Evolutionary conservation across 2,888 invertebrate genomes (phyloP).

Genomic region (Lasioglossum villosulum): DNA sequence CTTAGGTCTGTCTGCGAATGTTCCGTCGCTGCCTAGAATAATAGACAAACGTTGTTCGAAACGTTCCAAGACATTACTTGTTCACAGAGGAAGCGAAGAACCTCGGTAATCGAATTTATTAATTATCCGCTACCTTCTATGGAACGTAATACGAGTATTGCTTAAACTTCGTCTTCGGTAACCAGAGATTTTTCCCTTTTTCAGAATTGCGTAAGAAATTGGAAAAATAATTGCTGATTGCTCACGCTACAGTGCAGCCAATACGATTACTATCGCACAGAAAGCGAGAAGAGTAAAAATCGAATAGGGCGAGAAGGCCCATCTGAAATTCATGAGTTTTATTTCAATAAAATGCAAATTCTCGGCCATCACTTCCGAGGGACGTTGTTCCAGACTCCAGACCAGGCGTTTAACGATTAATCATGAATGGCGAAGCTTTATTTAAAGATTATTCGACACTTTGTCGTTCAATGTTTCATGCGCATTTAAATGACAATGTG

Average conservation of each 20-base stretch:
- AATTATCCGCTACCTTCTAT: background rate
- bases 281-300: background rate
- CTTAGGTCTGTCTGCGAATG: background rate
- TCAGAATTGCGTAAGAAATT: background rate
- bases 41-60: background rate
- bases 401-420: background rate
- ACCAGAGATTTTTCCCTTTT: too few relatives aligned
- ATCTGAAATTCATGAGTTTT: constrained; percentile 11
- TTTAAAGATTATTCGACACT: constrained; percentile 12
- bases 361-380: background rate
- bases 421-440: background rate
- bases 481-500: constrained; percentile 17
- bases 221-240: too few relatives aligned
- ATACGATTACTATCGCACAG: too few relatives aligned
- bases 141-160: background rate
- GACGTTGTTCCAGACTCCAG: background rate
- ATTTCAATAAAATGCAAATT: background rate
- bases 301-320: background rate
- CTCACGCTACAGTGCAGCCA: too few relatives aligned
- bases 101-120: background rate
- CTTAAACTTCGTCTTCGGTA: too few relatives aligned
- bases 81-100: background rate
- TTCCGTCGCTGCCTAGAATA: background rate
- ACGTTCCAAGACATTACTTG: background rate
- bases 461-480: background rate